These are phyloP conservation scores for Drosophila bocki DNA, from an alignment of 1,140 invertebrate species.

Conservation along the genomic window DNA sequence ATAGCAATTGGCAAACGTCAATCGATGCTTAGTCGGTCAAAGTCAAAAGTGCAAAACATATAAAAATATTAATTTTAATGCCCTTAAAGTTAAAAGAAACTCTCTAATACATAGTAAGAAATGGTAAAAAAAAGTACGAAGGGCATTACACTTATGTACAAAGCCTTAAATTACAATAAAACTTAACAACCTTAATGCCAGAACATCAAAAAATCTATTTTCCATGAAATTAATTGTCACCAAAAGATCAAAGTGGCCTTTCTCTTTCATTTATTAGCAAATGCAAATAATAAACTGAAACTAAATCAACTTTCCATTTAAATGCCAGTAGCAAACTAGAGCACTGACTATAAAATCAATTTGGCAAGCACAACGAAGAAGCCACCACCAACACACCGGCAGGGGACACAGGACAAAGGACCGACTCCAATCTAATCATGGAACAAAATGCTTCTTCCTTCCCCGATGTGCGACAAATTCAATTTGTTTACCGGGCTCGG, in stretches of 20 bases:
- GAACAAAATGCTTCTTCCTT: conserved; percentile 49
- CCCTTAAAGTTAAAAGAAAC: no score
- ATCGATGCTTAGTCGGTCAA: conserved; percentile 16
- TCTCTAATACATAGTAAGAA: no score
- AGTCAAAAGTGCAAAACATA: neutral
- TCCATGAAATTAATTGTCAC: neutral
- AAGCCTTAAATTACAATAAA: neutral
- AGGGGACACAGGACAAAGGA: conserved; percentile 22
- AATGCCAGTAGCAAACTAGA: conserved; percentile 5
- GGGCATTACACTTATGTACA: no score
- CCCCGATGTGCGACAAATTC: conserved; percentile 69
- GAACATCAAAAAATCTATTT: neutral
- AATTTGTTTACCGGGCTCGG: conserved; percentile 56
- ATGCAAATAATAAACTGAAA: conserved; percentile 17
- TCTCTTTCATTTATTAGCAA: neutral
- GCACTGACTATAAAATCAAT: conserved; percentile 24
- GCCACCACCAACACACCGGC: conserved; percentile 3
- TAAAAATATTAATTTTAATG: neutral
- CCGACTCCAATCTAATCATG: conserved; percentile 52
- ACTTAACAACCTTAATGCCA: neutral
- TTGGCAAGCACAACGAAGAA: conserved; percentile 20
- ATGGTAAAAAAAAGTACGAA: no score
- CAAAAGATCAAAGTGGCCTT: neutral
- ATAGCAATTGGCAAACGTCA: neutral
- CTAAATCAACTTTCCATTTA: conserved; percentile 18